Percentiles rank a stretch among this genome's conserved stretches.
Evolutionary conservation across 2,113 vertebrate species (phyloP).

Genomic region (human): DNA sequence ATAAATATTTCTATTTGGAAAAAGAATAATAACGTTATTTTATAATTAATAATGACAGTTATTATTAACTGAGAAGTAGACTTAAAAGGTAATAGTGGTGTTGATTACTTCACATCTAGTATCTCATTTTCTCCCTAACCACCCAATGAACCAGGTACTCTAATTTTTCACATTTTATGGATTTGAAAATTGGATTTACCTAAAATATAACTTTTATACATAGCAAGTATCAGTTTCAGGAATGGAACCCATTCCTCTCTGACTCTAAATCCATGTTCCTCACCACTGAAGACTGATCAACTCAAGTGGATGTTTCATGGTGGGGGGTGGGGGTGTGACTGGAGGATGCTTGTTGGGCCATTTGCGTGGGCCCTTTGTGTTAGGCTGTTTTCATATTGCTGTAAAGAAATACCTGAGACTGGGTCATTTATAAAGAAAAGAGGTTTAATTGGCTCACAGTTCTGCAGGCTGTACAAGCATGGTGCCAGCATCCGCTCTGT

Average conservation of each 20-base stretch:
- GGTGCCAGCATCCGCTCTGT: no score
- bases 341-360: rapidly evolving
- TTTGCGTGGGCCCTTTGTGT: neutral
- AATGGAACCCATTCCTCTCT: neutral
- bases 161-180: neutral
- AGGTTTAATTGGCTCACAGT: no score
- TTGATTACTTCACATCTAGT: rapidly evolving
- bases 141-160: rapidly evolving
- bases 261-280: neutral
- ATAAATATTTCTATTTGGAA: no score
- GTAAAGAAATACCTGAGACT: no score
- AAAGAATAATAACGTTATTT: neutral
- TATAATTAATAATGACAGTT: neutral
- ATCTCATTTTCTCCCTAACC: neutral
- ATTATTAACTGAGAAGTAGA: neutral
- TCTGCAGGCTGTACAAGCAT: no score
- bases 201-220: neutral
- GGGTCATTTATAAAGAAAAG: no score
- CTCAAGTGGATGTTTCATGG: neutral
- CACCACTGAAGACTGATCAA: rapidly evolving
- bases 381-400: no score
- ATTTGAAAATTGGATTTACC: neutral
- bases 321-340: rapidly evolving
- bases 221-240: neutral
- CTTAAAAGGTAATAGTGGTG: neutral